Conservation (phyloP, 2,888 invertebrate species). For the Dryococelus australis region DNA sequence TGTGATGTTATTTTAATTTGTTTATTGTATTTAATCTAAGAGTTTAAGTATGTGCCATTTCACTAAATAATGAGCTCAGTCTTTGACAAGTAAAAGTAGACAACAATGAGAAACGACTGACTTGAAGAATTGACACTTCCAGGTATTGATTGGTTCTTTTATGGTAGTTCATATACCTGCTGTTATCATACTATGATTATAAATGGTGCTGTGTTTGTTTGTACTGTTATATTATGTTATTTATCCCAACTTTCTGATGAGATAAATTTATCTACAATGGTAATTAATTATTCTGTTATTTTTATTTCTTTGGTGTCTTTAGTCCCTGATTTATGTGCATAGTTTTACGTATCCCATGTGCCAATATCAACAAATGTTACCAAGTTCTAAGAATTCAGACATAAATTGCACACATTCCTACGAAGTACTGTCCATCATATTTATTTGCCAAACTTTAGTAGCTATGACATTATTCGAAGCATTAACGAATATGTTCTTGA, state of each 20-base stretch:
- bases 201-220: conserved; percentile 6
- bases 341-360: not conserved
- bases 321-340: too few relatives aligned
- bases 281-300: not conserved
- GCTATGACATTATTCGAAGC: too few relatives aligned
- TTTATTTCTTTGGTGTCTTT: too few relatives aligned
- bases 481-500: too few relatives aligned
- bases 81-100: not conserved
- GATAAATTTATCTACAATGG: not conserved
- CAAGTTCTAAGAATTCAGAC: not conserved
- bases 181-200: not conserved
- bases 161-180: not conserved
- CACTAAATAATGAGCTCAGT: not conserved
- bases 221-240: not conserved
- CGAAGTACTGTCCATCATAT: too few relatives aligned
- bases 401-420: not conserved
- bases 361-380: not conserved
- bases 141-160: not conserved
- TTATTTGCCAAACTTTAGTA: too few relatives aligned
- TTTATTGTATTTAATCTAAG: too few relatives aligned
- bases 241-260: not conserved
- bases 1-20: not conserved
- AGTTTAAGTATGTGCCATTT: not conserved
- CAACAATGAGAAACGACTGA: not conserved
- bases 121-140: not conserved